Percentiles rank a stretch among this genome's conserved stretches.
phyloP scores from a whole-genome alignment of 2,888 invertebrate species.

The Eremobia ochroleuca region DNA sequence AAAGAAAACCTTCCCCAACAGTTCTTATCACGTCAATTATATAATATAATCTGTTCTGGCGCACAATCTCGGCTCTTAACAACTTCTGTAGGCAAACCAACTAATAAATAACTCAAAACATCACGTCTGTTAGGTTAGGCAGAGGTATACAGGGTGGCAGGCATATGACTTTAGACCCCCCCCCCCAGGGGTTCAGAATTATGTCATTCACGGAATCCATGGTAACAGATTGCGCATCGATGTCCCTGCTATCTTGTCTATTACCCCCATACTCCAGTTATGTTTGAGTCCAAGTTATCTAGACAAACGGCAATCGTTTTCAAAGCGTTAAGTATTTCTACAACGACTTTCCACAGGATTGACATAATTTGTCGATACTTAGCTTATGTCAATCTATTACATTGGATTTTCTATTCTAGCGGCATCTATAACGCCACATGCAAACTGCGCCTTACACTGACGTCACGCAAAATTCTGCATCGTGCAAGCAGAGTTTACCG shows the following conservation, averaged over 20 bases:
- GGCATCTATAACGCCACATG: neutral
- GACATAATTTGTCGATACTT: neutral
- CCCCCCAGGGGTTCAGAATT: neutral
- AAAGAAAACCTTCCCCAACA: conserved; percentile 28
- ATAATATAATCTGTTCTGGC: neutral
- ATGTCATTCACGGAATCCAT: neutral
- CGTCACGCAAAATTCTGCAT: neutral
- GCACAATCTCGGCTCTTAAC: neutral
- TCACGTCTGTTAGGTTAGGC: neutral
- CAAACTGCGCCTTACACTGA: neutral
- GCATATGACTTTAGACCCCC: neutral
- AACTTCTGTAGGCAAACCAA: neutral
- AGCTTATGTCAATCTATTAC: neutral
- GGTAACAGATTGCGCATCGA: too few species aligned
- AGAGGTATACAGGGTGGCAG: neutral
- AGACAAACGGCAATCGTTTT: too few species aligned
- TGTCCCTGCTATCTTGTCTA: neutral
- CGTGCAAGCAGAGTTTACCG: too few species aligned
- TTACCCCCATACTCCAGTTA: neutral
- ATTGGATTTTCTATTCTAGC: too few species aligned
- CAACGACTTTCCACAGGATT: neutral
- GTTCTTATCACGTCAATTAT: conserved; percentile 41
- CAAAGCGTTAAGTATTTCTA: neutral
- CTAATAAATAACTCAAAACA: neutral
- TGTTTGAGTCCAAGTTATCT: neutral